Evolutionary conservation across 1,140 invertebrate genomes (phyloP).

Genomic region (Brachionus rotundiformis): DNA sequence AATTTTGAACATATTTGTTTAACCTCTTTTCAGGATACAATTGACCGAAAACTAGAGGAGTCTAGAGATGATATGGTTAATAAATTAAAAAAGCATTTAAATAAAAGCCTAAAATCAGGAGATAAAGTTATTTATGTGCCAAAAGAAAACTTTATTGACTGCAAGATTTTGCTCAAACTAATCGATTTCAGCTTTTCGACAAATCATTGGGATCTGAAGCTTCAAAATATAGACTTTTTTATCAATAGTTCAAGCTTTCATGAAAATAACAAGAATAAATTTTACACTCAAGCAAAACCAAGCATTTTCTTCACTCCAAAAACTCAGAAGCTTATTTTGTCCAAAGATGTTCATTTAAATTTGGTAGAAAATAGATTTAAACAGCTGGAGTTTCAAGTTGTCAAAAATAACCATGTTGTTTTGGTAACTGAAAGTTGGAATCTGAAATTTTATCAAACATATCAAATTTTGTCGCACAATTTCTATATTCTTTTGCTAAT

Average conservation of each 20-base stretch:
- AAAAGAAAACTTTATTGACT: not conserved
- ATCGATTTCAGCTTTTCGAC: not conserved
- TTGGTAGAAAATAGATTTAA: not conserved
- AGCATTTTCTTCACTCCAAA: not conserved
- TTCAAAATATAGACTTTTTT: not conserved
- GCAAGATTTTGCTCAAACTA: not conserved
- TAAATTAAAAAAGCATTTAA: not conserved
- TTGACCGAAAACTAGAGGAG: not conserved
- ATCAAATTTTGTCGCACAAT: not conserved
- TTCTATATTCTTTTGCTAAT: not conserved
- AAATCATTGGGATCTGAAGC: not conserved
- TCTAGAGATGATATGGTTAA: not conserved
- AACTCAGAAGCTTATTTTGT: not conserved
- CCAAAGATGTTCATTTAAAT: conserved; percentile 8
- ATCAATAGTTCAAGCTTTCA: not conserved
- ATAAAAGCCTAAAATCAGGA: not conserved
- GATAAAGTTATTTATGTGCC: not conserved
- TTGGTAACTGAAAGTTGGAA: not conserved
- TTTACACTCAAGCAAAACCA: not conserved
- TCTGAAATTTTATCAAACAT: conserved; percentile 30
- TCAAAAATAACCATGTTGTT: not conserved
- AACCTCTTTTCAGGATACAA: not conserved
- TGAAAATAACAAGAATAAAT: not conserved
- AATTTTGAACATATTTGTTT: not conserved
- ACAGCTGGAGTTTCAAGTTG: not conserved